Evolutionary conservation across 1,140 invertebrate species (phyloP).

Genomic region (Drosophila navojoa): DNA sequence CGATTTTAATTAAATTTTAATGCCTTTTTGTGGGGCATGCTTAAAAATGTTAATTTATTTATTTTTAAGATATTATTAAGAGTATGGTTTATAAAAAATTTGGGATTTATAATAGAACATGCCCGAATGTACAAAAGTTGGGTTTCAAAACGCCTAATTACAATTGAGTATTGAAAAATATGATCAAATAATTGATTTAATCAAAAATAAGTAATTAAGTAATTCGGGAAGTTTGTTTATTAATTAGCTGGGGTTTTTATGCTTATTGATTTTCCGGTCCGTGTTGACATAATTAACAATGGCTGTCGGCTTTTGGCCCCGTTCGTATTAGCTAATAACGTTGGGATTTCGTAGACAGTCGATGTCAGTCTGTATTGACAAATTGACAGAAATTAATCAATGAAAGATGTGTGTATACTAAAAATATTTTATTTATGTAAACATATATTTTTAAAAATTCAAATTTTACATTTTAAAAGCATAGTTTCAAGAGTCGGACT

Average conservation of each 20-base stretch:
- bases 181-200: not conserved
- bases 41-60: not conserved
- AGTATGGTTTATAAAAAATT: not conserved
- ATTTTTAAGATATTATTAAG: not conserved
- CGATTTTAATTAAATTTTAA: not conserved
- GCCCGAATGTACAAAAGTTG: not conserved
- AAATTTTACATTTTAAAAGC: no score
- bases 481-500: no score
- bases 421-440: no score
- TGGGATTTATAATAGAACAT: conserved; percentile 11
- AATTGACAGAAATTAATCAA: no score
- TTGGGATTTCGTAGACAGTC: no score
- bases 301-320: no score
- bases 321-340: no score
- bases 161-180: conserved; percentile 1
- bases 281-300: not conserved
- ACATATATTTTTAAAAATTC: no score
- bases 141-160: not conserved
- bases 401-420: no score
- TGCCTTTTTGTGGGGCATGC: conserved; percentile 20
- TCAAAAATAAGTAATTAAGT: conserved; percentile 11
- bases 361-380: no score
- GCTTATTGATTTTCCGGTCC: not conserved
- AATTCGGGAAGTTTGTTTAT: not conserved
- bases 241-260: not conserved